A percentile compares a stretch with the other conserved stretches of the same genome.
phyloP scores from a whole-genome alignment of 2,888 invertebrate genomes.

The Scaeva pyrastri region DNA sequence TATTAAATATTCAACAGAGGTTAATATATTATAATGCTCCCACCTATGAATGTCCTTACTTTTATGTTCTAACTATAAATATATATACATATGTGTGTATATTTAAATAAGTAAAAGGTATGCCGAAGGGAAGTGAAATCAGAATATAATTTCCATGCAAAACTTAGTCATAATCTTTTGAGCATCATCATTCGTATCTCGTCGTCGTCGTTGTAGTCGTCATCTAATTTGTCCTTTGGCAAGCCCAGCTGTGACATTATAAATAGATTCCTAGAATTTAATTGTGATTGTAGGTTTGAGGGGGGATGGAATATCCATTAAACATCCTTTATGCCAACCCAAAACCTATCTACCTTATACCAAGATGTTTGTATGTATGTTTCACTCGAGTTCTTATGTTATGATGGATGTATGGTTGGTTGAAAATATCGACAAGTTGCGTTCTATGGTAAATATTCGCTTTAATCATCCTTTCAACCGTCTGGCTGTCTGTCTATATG shows the following conservation, averaged over 20 bases:
- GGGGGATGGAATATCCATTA: too few species aligned
- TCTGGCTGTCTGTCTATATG: conserved; percentile 14
- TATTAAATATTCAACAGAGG: not conserved
- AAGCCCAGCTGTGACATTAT: conserved; percentile 40
- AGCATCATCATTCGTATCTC: not conserved
- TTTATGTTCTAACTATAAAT: not conserved
- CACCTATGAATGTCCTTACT: too few species aligned
- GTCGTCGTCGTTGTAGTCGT: too few species aligned
- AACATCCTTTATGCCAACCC: not conserved
- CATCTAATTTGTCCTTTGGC: not conserved
- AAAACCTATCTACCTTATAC: not conserved
- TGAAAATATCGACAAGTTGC: conserved; percentile 50
- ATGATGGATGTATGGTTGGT: too few species aligned
- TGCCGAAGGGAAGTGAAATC: not conserved
- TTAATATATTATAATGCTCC: not conserved
- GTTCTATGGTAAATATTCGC: conserved; percentile 32
- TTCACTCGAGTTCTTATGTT: not conserved
- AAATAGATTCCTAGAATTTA: conserved; percentile 57
- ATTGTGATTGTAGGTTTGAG: conserved; percentile 21
- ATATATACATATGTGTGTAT: not conserved
- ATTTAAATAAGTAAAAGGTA: too few species aligned
- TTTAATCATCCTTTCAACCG: conserved; percentile 59
- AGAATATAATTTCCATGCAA: conserved; percentile 3
- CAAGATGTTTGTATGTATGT: too few species aligned
- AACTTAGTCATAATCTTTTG: conserved; percentile 23